Base-by-base conservation (phyloP, 2,797 vertebrate genomes). In the Myioborus miniatus region DNA sequence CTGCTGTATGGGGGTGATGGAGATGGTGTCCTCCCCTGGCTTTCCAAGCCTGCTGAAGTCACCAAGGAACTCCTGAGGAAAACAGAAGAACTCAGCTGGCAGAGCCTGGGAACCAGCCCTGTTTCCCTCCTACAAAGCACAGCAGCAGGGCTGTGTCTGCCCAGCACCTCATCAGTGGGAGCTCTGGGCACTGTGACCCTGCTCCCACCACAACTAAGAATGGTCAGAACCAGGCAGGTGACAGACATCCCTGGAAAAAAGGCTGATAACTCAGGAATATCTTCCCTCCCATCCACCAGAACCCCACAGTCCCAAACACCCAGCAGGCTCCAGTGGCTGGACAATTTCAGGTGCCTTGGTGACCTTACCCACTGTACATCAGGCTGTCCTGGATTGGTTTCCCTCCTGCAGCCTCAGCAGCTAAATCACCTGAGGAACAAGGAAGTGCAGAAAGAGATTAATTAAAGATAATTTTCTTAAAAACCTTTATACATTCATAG, bases 301-400 rank as follows among this genome's bases (percentile, higher is more conserved):
- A 56, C 9, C 41, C n/a, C 8, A 1, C 52, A 76, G 47, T 18
- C 44, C 22, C 30, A 41, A 64, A 55, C 3, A 52, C 47, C 36
- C 46, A 67, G 34, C 8, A 56, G 1, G 4, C 39, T 82, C 63
- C 41, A 77, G 60, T 11, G 2, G 11, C 37, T 36, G 9, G 50
- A 39, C 15, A 21, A 27, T 55, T 63, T 15, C 72, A 71, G 39
- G 5, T 34, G 84, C 29, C 37, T 36, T 29, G 39, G 11, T 15
- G 46, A 11, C 24, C 99, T 98, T 96, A 99, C 99, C 99, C 98
- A 10, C 98, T 99, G 96, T 98, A 98, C 96, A 98, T 98, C 94
- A 99, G 96, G 74, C 98, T 99, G 90, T 99, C 99, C 22, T 98
- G 98, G 37, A 97, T 93, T 3, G 98, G 97, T 59, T 98, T 99